Evolutionary conservation across 2,888 invertebrate genomes (phyloP).

Genomic region (Endotricha flammealis): DNA sequence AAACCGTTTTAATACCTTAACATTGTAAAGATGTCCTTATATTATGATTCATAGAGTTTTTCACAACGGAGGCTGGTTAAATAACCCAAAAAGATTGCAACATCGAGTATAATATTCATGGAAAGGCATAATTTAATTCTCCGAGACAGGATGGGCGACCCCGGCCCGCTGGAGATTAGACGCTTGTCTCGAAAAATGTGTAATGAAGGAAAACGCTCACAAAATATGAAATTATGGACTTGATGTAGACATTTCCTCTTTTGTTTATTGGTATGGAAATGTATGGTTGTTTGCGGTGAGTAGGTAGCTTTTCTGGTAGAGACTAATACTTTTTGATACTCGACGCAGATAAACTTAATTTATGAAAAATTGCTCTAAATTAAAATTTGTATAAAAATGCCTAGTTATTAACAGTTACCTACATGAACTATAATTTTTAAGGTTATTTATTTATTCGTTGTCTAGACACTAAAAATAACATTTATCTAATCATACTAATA

Average conservation of each 20-base stretch:
- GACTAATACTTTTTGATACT: not conserved
- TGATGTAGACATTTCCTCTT: constrained; percentile 44
- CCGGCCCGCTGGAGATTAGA: constrained; percentile 52
- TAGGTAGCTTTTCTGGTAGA: too few species aligned
- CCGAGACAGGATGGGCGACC: constrained; percentile 48
- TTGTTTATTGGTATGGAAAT: constrained; percentile 31
- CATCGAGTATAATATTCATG: constrained; percentile 73
- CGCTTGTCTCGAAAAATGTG: constrained; percentile 58
- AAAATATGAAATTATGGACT: constrained; percentile 65
- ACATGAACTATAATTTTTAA: too few species aligned
- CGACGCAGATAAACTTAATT: too few species aligned
- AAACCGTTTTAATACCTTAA: constrained; percentile 2
- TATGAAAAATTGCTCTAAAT: too few species aligned
- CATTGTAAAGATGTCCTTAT: constrained; percentile 22
- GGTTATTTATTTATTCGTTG: too few species aligned
- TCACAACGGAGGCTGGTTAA: constrained; percentile 39
- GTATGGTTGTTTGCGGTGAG: constrained; percentile 11
- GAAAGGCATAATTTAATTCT: constrained; percentile 72
- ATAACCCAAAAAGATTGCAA: constrained; percentile 60
- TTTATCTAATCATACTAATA: too few species aligned
- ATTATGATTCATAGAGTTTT: constrained; percentile 51
- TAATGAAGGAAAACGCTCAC: constrained; percentile 58
- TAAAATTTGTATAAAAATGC: too few species aligned
- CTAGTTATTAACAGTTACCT: too few species aligned
- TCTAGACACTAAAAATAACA: too few species aligned